These are phyloP conservation scores for Metellina segmentata DNA, from an alignment of 2,888 invertebrate species.

Conservation along the genomic window DNA sequence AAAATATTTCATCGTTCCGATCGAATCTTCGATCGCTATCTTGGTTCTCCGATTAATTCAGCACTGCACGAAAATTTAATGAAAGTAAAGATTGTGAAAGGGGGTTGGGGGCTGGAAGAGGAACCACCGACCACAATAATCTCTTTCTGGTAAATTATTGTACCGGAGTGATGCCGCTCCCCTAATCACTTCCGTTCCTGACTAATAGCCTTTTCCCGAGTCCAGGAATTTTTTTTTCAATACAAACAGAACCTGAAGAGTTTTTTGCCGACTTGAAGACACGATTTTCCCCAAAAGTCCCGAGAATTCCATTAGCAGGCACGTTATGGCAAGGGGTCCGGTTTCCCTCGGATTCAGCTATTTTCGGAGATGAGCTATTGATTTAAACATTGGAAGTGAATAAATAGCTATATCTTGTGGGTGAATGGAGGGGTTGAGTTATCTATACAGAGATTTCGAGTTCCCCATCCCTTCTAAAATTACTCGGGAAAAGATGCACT, in stretches of 20 bases:
- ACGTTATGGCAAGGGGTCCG: not conserved
- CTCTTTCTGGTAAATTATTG: not conserved
- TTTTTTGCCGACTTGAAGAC: not conserved
- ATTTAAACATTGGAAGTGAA: not conserved
- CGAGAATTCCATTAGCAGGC: conserved; percentile 33
- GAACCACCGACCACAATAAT: not conserved
- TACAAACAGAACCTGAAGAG: not conserved
- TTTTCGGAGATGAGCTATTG: conserved; percentile 37
- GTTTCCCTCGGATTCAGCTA: not conserved
- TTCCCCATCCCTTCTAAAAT: not conserved
- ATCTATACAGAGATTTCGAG: not conserved
- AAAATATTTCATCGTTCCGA: not conserved
- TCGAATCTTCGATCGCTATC: conserved; percentile 8
- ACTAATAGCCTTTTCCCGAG: not conserved
- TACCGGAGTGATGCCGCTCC: not conserved
- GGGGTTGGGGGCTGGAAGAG: not conserved
- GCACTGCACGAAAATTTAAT: not conserved
- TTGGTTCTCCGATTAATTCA: conserved; percentile 22
- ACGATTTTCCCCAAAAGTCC: not conserved
- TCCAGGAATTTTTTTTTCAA: not conserved
- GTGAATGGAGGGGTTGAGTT: not conserved
- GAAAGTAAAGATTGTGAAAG: not conserved
- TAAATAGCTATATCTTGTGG: not conserved
- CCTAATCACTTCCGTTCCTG: conserved; percentile 1
- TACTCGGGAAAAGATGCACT: not conserved